Base-by-base conservation (phyloP, 1,140 invertebrate species). In the Sminthurides bifidus region DNA sequence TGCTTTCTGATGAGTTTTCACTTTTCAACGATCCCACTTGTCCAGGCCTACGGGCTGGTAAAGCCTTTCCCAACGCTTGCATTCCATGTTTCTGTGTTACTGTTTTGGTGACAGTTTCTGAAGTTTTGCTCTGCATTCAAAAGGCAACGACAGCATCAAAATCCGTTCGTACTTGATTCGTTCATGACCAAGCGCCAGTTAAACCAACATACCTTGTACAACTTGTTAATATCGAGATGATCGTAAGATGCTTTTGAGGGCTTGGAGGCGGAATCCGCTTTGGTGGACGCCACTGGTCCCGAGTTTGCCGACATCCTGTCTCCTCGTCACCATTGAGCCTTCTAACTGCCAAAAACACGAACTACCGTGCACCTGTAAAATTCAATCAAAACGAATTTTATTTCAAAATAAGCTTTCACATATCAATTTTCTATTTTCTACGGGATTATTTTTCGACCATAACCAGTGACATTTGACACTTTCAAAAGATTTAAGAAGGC, bases 31-130 rank as follows among this genome's bases (percentile, higher is more conserved):
- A 33, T 43, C 54, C 46, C 14, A 26, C 15, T 43, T 29, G 27
- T 31, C 59, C 59, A 19, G 58, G 52, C 45, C 59, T 35, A 35
- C 62, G 50, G 35, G 59, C 62, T 27, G 62, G 62, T 57, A 51
- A 49, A 41, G 56, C 62, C 52, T 64, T 64, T 23, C 62, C 62
- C 56, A 64, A 46, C 29, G 59, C 40, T 61, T 64, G 62, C 62
- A 64, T 64, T 33, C 62, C 62, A 64, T 64, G 59, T 61, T 58
- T 58, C 31, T 58, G 62, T 45, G 56, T 45, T 46, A 61, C 59
- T 53, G 46, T 37, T 57, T 64, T 64, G 26, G 59, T 27, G 15
- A 56, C 56, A 35, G 59, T 56, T 43, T 64, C 62, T 23, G 59
- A 54, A 5, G 62, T 43, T 41, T 64, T 64, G 38, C 59, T 57